Percentiles rank a stretch among this genome's conserved stretches.
These are phyloP conservation scores for Scaptodrosophila lebanonensis DNA, from an alignment of 1,140 invertebrate genomes.

Conservation along the genomic window DNA sequence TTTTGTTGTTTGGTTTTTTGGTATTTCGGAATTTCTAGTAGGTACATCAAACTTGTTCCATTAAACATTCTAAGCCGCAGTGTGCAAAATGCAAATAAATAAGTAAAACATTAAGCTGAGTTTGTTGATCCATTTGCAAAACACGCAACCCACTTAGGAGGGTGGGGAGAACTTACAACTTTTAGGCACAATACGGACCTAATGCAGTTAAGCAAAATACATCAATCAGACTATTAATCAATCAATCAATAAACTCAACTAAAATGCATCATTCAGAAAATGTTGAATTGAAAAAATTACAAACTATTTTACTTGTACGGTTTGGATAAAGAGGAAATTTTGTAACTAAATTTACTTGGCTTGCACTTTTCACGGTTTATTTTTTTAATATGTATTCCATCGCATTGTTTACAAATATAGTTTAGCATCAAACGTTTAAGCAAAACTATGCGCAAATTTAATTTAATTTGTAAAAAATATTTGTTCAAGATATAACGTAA, in stretches of 20 bases:
- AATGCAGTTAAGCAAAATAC: conserved; percentile 62
- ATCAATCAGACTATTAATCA: conserved; percentile 71
- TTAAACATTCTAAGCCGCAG: conserved; percentile 75
- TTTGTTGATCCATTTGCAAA: conserved; percentile 59
- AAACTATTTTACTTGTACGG: conserved; percentile 71
- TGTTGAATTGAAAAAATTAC: conserved; percentile 70
- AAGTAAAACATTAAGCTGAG: conserved; percentile 75
- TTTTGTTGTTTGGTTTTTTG: conserved; percentile 31
- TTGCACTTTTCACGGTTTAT: conserved; percentile 63
- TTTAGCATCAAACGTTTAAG: conserved; percentile 55
- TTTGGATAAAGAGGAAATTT: conserved; percentile 77
- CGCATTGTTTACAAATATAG: conserved; percentile 47
- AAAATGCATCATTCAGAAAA: conserved; percentile 74
- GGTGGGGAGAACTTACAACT: neutral
- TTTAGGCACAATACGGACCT: conserved; percentile 15
- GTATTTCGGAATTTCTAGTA: conserved; percentile 44
- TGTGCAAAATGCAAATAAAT: conserved; percentile 77
- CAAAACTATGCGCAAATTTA: conserved; percentile 54
- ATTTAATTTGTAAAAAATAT: conserved; percentile 10
- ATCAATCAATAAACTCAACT: conserved; percentile 74
- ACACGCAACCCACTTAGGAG: conserved; percentile 16
- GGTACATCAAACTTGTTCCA: conserved; percentile 53
- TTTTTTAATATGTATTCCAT: conserved; percentile 9
- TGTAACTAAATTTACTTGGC: conserved; percentile 75
- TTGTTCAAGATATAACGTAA: neutral